These are phyloP conservation scores for Myotis brandtii DNA, from an alignment of 2,113 vertebrate species.

Conservation along the genomic window DNA sequence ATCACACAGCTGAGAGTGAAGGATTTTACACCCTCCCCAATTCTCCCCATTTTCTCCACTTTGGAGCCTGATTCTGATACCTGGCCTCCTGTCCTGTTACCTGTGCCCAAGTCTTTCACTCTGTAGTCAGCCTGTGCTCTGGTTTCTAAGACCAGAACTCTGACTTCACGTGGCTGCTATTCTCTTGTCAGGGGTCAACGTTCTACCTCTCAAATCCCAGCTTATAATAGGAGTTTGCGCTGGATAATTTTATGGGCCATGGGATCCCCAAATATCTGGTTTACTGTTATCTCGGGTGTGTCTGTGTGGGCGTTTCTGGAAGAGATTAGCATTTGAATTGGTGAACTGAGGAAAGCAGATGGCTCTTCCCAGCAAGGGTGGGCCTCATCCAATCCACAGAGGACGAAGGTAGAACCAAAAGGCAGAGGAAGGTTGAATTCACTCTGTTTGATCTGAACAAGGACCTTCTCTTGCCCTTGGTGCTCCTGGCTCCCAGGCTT, in stretches of 20 bases:
- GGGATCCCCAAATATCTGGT: background rate
- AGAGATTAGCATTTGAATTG: background rate
- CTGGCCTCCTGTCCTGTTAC: background rate
- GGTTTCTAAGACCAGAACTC: background rate
- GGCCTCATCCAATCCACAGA: background rate
- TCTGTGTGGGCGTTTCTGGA: background rate
- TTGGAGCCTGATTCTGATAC: background rate
- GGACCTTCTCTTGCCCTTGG: background rate
- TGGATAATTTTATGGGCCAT: background rate
- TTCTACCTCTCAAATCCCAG: background rate
- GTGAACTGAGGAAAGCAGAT: background rate
- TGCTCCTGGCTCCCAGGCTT: background rate
- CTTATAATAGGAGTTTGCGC: background rate
- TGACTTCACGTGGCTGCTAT: background rate
- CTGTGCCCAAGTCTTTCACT: background rate
- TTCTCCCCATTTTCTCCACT: background rate
- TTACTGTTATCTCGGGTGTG: background rate
- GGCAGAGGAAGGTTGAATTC: background rate
- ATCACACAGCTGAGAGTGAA: background rate
- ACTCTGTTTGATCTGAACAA: background rate
- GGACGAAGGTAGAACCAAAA: background rate
- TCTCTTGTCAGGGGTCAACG: background rate
- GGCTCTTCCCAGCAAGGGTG: background rate
- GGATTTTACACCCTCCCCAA: accelerated
- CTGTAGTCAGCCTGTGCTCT: background rate